Evolutionary conservation across 1,140 invertebrate genomes (phyloP), one percentile per base, ranked within the genome.

Genomic region (Plutomurus gul): DNA sequence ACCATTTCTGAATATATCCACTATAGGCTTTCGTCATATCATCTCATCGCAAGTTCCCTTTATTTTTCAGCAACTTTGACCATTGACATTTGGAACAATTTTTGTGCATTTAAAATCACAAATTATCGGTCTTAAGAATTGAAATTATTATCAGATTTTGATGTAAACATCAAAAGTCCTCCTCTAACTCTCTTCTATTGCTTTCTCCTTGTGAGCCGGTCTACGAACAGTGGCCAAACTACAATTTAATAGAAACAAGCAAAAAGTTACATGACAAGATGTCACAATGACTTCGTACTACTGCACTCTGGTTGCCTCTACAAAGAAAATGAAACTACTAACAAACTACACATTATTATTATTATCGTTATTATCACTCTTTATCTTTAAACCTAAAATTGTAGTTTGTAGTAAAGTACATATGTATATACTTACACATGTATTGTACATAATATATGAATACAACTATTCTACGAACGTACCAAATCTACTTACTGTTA

Each of bases 211-310:
- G n/a, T n/a, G n/a, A n/a, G n/a, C n/a, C n/a, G n/a, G n/a, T n/a
- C n/a, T n/a, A n/a, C n/a, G 56, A 33, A 33, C 36, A 65, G n/a
- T 65, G 22, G 30, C 11, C 56, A 33, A n/a, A 16, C 30, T 36
- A 30, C 30, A 65, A 65, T 16, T 43, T 43, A 43, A n/a, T n/a
- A 13, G 56, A 65, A 65, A 65, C 56, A 33, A 65, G 36, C 27
- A 13, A 27, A 65, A 33, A 30, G n/a, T 4, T 6, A 65, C 25
- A 65, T 33, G 30, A 33, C 30, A 65, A 11, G n/a, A 18, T 65
- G 56, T 65, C 27, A 51, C 20, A 51, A 65, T 65, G 56, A 65
- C 30, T 36, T 65, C 56, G 56, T 65, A 65, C 56, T 65, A 65
- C 25, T 65, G 27, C 4, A 65, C 30, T 65, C 56, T 36, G 56